These are phyloP conservation scores for Cygnus atratus DNA, from an alignment of 2,113 vertebrate species.

Conservation along the genomic window DNA sequence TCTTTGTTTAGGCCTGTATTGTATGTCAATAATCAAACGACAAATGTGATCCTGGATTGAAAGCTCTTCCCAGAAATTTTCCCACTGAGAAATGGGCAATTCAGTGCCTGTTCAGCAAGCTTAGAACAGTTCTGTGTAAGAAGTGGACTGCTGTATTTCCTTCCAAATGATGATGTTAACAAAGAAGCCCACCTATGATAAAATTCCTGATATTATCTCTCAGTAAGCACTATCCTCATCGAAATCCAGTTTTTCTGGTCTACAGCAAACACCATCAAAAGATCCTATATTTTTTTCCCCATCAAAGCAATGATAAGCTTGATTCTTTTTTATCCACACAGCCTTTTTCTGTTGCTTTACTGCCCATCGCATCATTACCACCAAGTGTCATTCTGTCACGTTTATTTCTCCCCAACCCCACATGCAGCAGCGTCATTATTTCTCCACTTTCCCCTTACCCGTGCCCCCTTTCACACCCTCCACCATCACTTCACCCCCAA, in stretches of 20 bases:
- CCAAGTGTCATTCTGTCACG: not conserved
- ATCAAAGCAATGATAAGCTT: not conserved
- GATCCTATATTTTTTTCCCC: not conserved
- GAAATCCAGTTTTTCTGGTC: not conserved
- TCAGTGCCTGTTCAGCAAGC: not conserved
- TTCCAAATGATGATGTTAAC: not conserved
- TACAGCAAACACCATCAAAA: not conserved
- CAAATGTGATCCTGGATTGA: not conserved
- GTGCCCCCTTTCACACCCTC: not conserved
- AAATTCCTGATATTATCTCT: not conserved
- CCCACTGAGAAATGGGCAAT: not conserved
- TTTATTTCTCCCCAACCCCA: not conserved
- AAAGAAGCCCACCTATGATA: not conserved
- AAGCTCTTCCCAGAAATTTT: not conserved
- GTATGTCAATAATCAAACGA: not conserved
- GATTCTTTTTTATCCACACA: not conserved
- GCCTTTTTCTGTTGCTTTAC: not conserved
- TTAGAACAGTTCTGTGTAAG: not conserved
- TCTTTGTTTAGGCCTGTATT: not conserved
- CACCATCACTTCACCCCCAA: not conserved
- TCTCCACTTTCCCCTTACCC: fast-evolving
- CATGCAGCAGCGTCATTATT: fast-evolving
- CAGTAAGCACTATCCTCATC: fast-evolving
- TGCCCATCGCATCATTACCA: not conserved
- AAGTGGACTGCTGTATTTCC: fast-evolving